These are phyloP conservation scores for Saimiri boliviensis DNA, from an alignment of 2,113 vertebrate genomes.

Conservation along the genomic window DNA sequence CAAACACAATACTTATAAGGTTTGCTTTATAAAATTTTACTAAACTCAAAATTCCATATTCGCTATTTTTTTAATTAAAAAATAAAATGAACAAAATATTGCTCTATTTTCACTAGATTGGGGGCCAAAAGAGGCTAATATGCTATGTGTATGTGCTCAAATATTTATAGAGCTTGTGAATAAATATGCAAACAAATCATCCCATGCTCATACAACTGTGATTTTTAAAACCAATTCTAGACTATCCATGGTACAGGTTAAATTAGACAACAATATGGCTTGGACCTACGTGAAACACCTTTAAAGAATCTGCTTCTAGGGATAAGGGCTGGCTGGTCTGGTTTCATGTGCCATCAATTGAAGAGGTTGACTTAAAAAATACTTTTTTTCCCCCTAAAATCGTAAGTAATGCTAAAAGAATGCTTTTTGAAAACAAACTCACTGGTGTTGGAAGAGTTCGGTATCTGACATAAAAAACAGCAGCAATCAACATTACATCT, in stretches of 20 bases:
- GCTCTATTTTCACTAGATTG: background rate
- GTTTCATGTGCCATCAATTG: background rate
- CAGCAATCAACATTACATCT: conserved; percentile 94
- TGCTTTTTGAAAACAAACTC: conserved; percentile 80
- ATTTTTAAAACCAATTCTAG: conserved; percentile 28
- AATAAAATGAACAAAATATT: background rate
- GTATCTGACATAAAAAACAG: conserved; percentile 97
- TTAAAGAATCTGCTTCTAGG: background rate
- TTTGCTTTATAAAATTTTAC: background rate
- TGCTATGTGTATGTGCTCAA: background rate
- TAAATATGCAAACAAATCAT: background rate
- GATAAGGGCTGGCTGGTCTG: background rate
- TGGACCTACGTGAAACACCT: background rate
- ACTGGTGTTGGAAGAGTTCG: conserved; percentile 97
- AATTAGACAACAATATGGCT: background rate
- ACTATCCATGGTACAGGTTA: background rate
- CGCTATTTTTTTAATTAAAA: conserved; percentile 28
- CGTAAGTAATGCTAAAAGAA: background rate
- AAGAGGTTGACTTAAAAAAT: background rate
- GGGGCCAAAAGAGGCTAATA: background rate
- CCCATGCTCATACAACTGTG: background rate
- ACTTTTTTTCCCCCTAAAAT: background rate
- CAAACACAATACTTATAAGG: background rate
- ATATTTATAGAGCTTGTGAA: background rate
- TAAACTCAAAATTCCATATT: background rate